These are phyloP conservation scores for Lasiurus cinereus DNA, from an alignment of 2,113 vertebrate species.

Conservation along the genomic window DNA sequence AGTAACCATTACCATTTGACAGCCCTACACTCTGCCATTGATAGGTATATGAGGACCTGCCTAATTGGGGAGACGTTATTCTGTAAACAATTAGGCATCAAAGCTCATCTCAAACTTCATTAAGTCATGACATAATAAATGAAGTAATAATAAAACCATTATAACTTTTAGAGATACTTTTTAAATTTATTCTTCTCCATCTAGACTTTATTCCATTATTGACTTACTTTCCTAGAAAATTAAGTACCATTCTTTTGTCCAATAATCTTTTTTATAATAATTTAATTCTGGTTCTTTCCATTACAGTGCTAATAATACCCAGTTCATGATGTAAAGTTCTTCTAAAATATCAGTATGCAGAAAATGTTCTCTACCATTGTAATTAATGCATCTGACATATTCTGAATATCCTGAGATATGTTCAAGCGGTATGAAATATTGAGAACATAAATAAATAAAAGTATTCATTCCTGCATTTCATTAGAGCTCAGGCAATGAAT, in stretches of 20 bases:
- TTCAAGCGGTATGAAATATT: slow-evolving; percentile 52
- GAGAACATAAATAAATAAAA: slow-evolving; percentile 68
- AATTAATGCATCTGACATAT: slow-evolving; percentile 62
- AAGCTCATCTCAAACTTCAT: not conserved
- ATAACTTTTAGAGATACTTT: not conserved
- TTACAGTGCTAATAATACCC: slow-evolving; percentile 46
- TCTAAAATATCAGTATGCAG: slow-evolving; percentile 55
- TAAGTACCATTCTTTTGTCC: not conserved
- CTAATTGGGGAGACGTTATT: not conserved
- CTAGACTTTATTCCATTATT: not conserved
- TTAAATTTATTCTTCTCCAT: slow-evolving; percentile 48
- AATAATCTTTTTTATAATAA: slow-evolving; percentile 30
- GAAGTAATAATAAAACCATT: not conserved
- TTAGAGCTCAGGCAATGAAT: slow-evolving; percentile 45
- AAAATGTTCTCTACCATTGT: slow-evolving; percentile 57
- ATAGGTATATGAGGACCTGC: not conserved
- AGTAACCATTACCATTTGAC: not conserved
- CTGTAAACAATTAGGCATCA: not conserved
- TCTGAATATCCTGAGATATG: slow-evolving; percentile 54
- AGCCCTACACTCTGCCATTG: not conserved
- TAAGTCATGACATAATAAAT: not conserved
- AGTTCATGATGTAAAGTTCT: slow-evolving; percentile 34
- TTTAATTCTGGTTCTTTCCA: slow-evolving; percentile 56
- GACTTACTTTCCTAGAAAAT: slow-evolving; percentile 44
- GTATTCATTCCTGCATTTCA: slow-evolving; percentile 57